phyloP scores from a whole-genome alignment of 2,888 invertebrate genomes.

The Schizotus pectinicornis region DNA sequence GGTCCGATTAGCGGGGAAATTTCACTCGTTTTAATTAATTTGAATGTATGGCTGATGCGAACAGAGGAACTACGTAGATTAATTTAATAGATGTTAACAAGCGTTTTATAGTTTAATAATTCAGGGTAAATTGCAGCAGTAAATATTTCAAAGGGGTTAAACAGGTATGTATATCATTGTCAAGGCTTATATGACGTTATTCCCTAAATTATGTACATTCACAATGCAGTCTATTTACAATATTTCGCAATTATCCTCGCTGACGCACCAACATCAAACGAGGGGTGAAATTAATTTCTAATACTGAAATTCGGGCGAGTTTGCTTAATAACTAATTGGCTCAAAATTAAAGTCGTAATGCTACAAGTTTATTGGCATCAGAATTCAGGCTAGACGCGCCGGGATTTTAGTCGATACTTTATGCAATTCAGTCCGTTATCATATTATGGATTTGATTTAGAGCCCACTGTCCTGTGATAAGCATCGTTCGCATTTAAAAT shows the following conservation, averaged over 20 bases:
- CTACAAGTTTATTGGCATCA: too few relatives aligned
- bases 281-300: neutral
- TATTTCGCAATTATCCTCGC: conserved; percentile 2
- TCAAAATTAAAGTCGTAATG: too few relatives aligned
- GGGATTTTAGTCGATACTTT: conserved; percentile 1
- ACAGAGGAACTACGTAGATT: conserved; percentile 19
- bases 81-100: conserved; percentile 29
- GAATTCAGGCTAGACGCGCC: neutral
- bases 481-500: conserved; percentile 22
- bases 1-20: conserved; percentile 11
- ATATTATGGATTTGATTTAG: conserved; percentile 20
- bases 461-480: conserved; percentile 13
- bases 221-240: conserved; percentile 5
- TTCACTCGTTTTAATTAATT: conserved; percentile 12
- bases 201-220: conserved; percentile 19
- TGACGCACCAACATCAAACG: neutral
- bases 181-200: conserved; percentile 17
- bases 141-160: conserved; percentile 28
- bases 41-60: conserved; percentile 11
- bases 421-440: conserved; percentile 10
- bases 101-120: conserved; percentile 32
- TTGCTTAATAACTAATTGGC: too few relatives aligned
- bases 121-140: conserved; percentile 26
- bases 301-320: too few relatives aligned
- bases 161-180: conserved; percentile 23